Conservation (phyloP, 2,113 vertebrate genomes). For the Saimiri boliviensis region DNA sequence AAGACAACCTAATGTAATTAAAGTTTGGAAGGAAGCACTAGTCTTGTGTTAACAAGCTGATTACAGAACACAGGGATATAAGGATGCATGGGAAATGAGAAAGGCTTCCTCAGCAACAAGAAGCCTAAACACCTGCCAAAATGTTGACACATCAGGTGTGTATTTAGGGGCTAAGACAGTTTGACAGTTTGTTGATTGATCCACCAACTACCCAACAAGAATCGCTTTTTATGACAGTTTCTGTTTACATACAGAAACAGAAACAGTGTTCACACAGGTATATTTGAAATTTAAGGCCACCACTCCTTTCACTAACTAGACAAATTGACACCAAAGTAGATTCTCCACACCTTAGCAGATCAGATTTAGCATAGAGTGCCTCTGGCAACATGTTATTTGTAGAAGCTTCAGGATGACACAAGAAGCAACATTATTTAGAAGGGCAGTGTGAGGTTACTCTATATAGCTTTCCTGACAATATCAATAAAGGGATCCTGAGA, state of each 20-base stretch:
- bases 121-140: background rate
- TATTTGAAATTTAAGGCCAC: background rate
- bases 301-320: background rate
- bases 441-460: background rate
- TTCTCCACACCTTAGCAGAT: background rate
- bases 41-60: background rate
- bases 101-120: background rate
- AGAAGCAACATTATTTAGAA: background rate
- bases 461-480: background rate
- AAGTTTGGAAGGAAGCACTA: background rate
- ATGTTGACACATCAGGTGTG: background rate
- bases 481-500: background rate
- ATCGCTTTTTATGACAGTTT: background rate
- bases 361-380: background rate
- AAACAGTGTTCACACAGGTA: background rate
- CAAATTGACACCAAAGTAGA: background rate
- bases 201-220: background rate
- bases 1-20: background rate
- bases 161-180: background rate
- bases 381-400: background rate
- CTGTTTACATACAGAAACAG: background rate
- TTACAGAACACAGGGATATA: background rate
- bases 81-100: background rate
- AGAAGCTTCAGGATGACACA: accelerated
- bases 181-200: background rate